Evolutionary conservation across 2,113 vertebrate genomes (phyloP).

Genomic region (Lophura nycthemera): DNA sequence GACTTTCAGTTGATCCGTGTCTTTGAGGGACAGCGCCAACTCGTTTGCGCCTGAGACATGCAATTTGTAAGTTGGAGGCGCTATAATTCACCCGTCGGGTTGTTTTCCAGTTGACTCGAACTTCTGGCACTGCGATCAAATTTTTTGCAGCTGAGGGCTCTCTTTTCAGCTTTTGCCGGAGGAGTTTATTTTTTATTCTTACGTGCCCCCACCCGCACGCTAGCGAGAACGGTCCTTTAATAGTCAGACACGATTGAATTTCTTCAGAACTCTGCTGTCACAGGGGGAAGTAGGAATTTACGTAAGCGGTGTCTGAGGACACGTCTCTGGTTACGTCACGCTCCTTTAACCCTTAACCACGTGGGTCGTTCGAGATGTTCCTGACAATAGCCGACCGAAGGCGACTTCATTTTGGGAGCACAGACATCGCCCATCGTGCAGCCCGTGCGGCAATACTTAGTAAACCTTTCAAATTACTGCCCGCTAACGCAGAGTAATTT

Average conservation of each 20-base stretch:
- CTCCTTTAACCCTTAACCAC: neutral
- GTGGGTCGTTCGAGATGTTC: neutral
- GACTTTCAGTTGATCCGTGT: neutral
- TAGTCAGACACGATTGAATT: neutral
- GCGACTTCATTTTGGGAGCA: no score
- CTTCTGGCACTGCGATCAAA: neutral
- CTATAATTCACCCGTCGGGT: neutral
- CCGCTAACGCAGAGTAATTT: neutral
- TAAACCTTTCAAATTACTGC: no score
- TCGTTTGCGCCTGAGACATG: neutral
- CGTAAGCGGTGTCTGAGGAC: neutral
- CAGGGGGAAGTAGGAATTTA: neutral
- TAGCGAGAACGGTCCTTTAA: no score
- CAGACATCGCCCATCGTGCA: no score
- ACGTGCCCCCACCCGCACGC: accelerated
- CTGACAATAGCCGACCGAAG: neutral
- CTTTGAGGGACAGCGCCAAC: neutral
- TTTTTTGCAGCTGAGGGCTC: neutral
- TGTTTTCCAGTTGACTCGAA: neutral
- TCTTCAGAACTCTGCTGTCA: neutral
- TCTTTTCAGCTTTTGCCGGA: neutral
- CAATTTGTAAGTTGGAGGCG: neutral
- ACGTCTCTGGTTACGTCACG: neutral
- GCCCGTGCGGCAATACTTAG: no score
- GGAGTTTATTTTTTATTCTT: neutral